Evolutionary conservation across 2,888 invertebrate genomes (phyloP), one percentile per base, ranked within the genome.

Genomic region (Mimumesa dahlbomi): DNA sequence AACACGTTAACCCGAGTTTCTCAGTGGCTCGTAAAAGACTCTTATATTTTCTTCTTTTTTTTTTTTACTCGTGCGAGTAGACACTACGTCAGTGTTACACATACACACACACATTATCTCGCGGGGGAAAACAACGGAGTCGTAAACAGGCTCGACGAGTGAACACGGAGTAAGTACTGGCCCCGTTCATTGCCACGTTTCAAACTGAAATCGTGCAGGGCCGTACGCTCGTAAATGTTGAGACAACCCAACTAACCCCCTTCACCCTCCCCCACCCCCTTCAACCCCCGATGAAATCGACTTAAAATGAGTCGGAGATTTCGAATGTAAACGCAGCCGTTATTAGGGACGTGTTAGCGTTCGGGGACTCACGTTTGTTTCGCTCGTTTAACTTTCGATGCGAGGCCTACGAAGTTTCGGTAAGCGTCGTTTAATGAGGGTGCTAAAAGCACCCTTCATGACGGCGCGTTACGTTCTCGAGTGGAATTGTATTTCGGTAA

Each of bases 221-320:
- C 42, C 52, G 53, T 29, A 25, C 14, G 43, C 38, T 38, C 58
- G 65, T 75, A 72, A 72, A 72, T 31, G 69, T 19, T 31, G 50
- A 57, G n/a, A n/a, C n/a, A n/a, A n/a, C n/a, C n/a, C n/a, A n/a
- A n/a, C n/a, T n/a, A n/a, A n/a, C n/a, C n/a, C n/a, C n/a, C n/a
- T n/a, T n/a, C n/a, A n/a, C n/a, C n/a, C n/a, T n/a, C n/a, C n/a
- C n/a, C n/a, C n/a, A n/a, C n/a, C n/a, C n/a, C n/a, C n/a, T n/a
- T n/a, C n/a, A 48, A 62, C 62, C 36, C 53, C 29, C 36, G n/a
- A n/a, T 18, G 63, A 75, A 77, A 79, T 77, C 77, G 77, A 79
- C 76, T 75, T 77, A 64, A 75, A 77, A 77, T 58, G 62, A 68
- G 73, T 48, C 59, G 21, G 50, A 50, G 49, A 68, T 71, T 62